phyloP scores from a whole-genome alignment of 2,797 vertebrate species.

The Cryptoprocta ferox region DNA sequence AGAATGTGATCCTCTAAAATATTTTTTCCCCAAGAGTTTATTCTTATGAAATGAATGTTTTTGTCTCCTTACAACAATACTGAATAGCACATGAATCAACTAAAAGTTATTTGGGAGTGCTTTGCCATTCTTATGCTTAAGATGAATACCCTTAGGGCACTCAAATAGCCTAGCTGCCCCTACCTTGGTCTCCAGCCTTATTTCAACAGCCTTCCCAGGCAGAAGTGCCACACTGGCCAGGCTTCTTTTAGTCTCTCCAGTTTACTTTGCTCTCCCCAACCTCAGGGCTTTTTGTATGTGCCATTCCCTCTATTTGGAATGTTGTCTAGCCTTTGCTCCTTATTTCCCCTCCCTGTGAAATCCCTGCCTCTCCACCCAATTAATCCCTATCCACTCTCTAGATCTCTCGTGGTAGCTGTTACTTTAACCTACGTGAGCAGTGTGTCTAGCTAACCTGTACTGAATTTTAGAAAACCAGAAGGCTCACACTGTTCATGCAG shows the following conservation, averaged over 20 bases:
- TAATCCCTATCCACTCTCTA: neutral
- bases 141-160: neutral
- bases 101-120: neutral
- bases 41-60: neutral
- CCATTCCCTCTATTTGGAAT: neutral
- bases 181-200: neutral
- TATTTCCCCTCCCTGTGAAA: neutral
- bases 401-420: neutral
- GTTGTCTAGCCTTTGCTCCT: neutral
- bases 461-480: constrained; percentile 43
- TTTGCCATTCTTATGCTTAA: neutral
- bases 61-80: neutral
- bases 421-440: neutral
- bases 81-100: neutral
- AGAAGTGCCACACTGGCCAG: neutral
- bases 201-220: neutral
- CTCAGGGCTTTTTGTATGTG: neutral
- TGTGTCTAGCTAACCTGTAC: neutral
- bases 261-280: neutral
- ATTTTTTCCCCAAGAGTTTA: constrained; percentile 26
- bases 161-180: neutral
- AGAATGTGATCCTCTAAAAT: constrained; percentile 8
- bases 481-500: constrained; percentile 42
- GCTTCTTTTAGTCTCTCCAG: neutral
- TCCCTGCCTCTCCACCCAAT: neutral